Conservation (phyloP, 1,140 invertebrate species). For the Dinothrombium tinctorium region DNA sequence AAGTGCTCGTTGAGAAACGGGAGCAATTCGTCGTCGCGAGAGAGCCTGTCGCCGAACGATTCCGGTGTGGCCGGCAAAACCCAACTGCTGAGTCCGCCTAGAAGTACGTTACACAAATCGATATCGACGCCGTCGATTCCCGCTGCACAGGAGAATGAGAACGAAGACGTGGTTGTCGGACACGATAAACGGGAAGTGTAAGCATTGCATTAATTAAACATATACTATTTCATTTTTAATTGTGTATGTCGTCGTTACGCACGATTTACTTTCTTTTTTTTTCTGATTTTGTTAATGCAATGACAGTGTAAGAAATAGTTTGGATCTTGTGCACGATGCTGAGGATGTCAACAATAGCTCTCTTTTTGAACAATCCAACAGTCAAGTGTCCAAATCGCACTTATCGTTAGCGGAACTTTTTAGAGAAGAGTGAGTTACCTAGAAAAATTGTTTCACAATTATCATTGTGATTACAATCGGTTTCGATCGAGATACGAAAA, state of each 20-base stretch:
- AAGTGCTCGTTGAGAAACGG: slow-evolving; percentile 2
- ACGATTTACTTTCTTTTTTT: slow-evolving; percentile 4
- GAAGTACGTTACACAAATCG: slow-evolving; percentile 62
- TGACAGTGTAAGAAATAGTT: slow-evolving; percentile 16
- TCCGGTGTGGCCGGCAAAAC: not conserved
- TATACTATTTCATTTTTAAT: slow-evolving; percentile 2
- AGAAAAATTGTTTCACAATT: slow-evolving; percentile 6
- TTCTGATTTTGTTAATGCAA: slow-evolving; percentile 12
- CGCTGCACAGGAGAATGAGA: slow-evolving; percentile 32
- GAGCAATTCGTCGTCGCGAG: slow-evolving; percentile 6
- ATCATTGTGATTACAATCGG: not conserved
- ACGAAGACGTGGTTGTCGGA: slow-evolving; percentile 19
- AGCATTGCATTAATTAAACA: slow-evolving; percentile 6
- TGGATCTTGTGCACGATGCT: slow-evolving; percentile 2
- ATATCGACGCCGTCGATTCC: slow-evolving; percentile 69
- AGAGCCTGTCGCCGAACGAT: slow-evolving; percentile 26
- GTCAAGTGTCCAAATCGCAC: not conserved
- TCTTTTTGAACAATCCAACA: not conserved
- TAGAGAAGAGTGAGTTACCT: too few relatives aligned
- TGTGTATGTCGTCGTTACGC: too few relatives aligned
- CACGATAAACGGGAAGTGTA: slow-evolving; percentile 20
- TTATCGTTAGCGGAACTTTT: too few relatives aligned
- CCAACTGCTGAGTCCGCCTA: slow-evolving; percentile 19
- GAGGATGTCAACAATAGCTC: not conserved
- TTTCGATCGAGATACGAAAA: not conserved